phyloP scores from a whole-genome alignment of 2,113 vertebrate species.

The Petrocephalus zakoni region DNA sequence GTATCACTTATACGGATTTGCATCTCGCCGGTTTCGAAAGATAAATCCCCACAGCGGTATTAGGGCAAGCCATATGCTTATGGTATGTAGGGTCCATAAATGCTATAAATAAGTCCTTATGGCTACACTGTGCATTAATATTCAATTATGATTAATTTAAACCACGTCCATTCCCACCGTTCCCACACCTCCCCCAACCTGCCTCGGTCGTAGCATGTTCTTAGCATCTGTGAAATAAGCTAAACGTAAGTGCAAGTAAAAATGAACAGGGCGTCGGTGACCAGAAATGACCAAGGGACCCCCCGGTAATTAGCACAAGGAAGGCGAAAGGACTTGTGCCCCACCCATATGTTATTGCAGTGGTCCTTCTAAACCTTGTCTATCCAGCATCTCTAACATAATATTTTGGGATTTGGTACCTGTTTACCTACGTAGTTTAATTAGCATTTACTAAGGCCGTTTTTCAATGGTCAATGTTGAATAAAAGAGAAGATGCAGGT shows the following conservation, averaged over 20 bases:
- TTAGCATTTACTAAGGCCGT: background rate
- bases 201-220: background rate
- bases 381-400: background rate
- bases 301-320: background rate
- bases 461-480: background rate
- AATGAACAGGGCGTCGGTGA: background rate
- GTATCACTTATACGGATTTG: background rate
- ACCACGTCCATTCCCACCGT: background rate
- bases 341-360: background rate
- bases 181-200: background rate
- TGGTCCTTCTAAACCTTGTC: background rate
- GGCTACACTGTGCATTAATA: background rate
- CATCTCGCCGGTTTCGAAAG: background rate
- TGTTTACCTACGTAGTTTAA: background rate
- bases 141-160: background rate
- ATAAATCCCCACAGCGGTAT: background rate
- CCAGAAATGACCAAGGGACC: background rate
- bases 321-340: background rate
- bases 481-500: background rate
- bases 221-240: background rate
- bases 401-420: background rate
- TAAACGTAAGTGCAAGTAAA: too few species aligned
- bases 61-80: background rate
- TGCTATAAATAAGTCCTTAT: background rate
- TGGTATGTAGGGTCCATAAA: background rate